Evolutionary conservation across 2,113 vertebrate species (phyloP).

Genomic region (Rhinopomastus cyanomelas): DNA sequence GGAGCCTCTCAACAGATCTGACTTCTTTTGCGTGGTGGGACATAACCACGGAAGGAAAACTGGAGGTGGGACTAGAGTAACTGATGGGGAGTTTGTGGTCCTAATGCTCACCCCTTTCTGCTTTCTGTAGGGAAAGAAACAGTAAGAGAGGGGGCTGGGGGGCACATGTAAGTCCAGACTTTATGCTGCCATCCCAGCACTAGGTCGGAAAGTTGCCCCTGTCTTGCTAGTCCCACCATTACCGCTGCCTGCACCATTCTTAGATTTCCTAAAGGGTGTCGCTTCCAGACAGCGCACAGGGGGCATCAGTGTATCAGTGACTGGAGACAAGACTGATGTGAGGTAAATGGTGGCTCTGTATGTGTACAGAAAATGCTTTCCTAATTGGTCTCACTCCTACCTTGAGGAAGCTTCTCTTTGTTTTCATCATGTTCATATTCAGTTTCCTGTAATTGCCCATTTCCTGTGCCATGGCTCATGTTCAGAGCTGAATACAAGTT

Average conservation of each 20-base stretch:
- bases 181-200: not conserved
- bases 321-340: not conserved
- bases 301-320: not conserved
- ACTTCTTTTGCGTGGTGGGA: not conserved
- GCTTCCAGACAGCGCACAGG: not conserved
- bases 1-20: not conserved
- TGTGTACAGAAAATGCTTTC: not conserved
- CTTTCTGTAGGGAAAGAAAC: not conserved
- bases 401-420: not conserved
- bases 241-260: not conserved
- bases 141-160: not conserved
- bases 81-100: not conserved
- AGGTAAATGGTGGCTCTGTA: not conserved
- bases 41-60: not conserved
- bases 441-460: not conserved
- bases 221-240: accelerated
- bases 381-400: not conserved
- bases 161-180: not conserved
- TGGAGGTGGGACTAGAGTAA: not conserved
- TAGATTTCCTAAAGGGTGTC: not conserved
- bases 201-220: not conserved
- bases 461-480: too few relatives aligned
- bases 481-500: not conserved
- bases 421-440: not conserved
- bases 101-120: not conserved